A percentile compares a stretch with the other conserved stretches of the same genome.
These are phyloP conservation scores for Malacosoma neustria DNA, from an alignment of 2,888 invertebrate genomes.

Conservation along the genomic window DNA sequence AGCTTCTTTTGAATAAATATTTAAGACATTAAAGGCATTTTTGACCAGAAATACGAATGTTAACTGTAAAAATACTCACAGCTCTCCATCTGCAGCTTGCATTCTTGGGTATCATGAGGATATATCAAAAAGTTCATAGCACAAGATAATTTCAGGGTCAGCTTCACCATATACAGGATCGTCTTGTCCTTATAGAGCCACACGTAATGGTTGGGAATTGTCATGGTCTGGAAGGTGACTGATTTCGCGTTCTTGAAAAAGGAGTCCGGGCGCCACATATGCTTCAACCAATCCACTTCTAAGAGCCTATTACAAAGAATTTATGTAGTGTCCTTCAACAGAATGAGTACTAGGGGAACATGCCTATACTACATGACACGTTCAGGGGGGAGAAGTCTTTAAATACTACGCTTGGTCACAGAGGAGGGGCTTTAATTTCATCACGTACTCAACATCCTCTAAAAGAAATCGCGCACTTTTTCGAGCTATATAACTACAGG, in stretches of 20 bases:
- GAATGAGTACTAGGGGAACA: no score
- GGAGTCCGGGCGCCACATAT: constrained; percentile 95
- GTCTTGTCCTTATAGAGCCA: constrained; percentile 85
- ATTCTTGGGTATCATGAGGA: constrained; percentile 95
- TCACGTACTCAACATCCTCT: no score
- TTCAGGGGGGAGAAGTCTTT: no score
- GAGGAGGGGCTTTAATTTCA: no score
- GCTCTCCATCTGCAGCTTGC: constrained; percentile 95
- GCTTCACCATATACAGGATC: constrained; percentile 82
- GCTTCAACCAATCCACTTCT: constrained; percentile 92
- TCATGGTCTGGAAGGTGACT: constrained; percentile 95
- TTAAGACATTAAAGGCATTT: no score
- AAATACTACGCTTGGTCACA: no score
- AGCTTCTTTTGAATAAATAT: no score
- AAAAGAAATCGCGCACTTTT: no score
- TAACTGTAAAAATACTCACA: constrained; percentile 78
- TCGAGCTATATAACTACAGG: no score
- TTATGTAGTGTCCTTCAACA: no score
- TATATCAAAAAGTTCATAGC: constrained; percentile 97
- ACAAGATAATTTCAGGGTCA: constrained; percentile 90
- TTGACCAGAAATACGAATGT: no score
- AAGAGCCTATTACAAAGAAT: constrained; percentile 74
- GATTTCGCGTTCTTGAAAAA: constrained; percentile 96
- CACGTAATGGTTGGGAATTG: constrained; percentile 94
- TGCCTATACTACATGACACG: no score